Conservation (phyloP, 1,140 invertebrate genomes). For the Calliopsis andreniformis region DNA sequence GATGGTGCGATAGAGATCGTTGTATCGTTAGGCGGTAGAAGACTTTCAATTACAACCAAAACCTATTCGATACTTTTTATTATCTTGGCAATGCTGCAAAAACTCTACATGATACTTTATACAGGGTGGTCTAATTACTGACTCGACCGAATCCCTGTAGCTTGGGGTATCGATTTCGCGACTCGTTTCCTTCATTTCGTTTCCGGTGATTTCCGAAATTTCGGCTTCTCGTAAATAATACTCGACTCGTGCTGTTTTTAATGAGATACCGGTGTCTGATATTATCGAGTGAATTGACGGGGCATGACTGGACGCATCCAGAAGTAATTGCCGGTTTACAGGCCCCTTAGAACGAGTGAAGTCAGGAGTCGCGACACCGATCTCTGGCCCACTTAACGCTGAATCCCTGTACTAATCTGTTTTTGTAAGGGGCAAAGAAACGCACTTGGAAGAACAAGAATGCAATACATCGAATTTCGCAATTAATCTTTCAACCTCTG, state of each 20-base stretch:
- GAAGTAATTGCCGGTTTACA: slow-evolving; percentile 40
- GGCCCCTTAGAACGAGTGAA: slow-evolving; percentile 21
- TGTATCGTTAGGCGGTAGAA: no score
- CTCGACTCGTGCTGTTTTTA: slow-evolving; percentile 39
- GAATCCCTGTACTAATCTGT: no score
- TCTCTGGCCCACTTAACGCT: background rate
- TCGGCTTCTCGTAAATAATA: slow-evolving; percentile 33
- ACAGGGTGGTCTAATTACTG: slow-evolving; percentile 47
- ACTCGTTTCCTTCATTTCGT: slow-evolving; percentile 40
- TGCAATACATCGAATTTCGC: no score
- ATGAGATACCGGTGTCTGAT: slow-evolving; percentile 38
- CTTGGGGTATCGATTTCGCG: slow-evolving; percentile 29
- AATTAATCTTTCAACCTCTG: background rate
- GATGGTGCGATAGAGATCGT: no score
- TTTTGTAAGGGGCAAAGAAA: no score
- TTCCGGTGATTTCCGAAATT: slow-evolving; percentile 41
- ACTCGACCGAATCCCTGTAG: background rate
- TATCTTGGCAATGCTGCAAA: background rate
- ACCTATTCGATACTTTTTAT: background rate
- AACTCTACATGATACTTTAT: background rate
- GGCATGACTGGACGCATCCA: slow-evolving; percentile 38
- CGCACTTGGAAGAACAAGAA: no score
- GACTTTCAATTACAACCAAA: no score
- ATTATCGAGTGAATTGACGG: slow-evolving; percentile 37
- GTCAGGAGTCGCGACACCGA: slow-evolving; percentile 20